Evolutionary conservation across 2,888 invertebrate genomes (phyloP).

Genomic region (Aromia moschata): DNA sequence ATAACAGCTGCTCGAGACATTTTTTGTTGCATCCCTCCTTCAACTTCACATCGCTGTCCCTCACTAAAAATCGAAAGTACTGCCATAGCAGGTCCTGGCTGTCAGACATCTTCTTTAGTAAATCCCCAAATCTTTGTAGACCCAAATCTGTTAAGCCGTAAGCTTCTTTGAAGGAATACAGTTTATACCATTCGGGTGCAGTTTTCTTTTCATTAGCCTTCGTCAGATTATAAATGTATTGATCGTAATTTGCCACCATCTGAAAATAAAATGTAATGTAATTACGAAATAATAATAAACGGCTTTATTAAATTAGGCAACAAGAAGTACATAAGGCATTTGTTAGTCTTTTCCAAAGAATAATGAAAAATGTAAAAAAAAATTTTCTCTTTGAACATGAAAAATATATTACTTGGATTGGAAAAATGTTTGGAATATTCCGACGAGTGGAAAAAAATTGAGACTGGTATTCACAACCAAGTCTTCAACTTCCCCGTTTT

Average conservation of each 20-base stretch:
- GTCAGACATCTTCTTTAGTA: slow-evolving; percentile 69
- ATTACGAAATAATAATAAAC: no score
- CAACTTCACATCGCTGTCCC: slow-evolving; percentile 43
- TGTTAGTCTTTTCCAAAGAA: not conserved
- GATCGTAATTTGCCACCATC: slow-evolving; percentile 37
- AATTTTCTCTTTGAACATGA: no score
- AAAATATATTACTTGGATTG: no score
- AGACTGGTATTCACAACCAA: no score
- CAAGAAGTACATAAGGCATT: not conserved
- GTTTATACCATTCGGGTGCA: slow-evolving; percentile 75
- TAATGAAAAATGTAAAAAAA: no score
- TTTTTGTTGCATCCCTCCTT: slow-evolving; percentile 42
- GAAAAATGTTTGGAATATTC: no score
- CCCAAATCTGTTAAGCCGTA: slow-evolving; percentile 71
- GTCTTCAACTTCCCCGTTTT: no score
- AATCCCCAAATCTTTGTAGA: slow-evolving; percentile 69
- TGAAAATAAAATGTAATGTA: slow-evolving; percentile 25
- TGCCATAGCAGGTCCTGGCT: slow-evolving; percentile 64
- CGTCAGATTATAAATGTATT: slow-evolving; percentile 78
- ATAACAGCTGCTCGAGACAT: slow-evolving; percentile 45
- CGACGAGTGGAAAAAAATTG: no score
- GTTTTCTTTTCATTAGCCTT: slow-evolving; percentile 71
- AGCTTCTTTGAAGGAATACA: slow-evolving; percentile 76
- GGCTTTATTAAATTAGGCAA: no score
- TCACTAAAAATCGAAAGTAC: slow-evolving; percentile 46